Evolutionary conservation across 2,113 vertebrate species (phyloP).

Genomic region (Bufo gargarizans): DNA sequence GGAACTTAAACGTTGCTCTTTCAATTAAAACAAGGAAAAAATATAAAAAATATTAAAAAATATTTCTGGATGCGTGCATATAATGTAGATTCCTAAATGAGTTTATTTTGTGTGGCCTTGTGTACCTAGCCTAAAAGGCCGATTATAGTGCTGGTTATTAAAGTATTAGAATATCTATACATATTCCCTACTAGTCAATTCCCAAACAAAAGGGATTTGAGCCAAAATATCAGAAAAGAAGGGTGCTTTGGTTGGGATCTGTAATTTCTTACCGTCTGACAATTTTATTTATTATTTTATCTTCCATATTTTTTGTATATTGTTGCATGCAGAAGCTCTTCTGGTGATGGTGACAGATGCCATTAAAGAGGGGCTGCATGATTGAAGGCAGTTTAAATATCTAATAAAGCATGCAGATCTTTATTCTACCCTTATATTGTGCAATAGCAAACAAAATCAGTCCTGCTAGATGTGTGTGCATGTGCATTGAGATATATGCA

Average conservation of each 20-base stretch:
- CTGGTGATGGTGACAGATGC: not conserved
- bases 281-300: not conserved
- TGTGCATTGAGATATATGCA: constrained; percentile 10
- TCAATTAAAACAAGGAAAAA: constrained; percentile 70
- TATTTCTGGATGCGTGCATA: constrained; percentile 5
- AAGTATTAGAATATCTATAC: constrained; percentile 66
- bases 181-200: constrained; percentile 62
- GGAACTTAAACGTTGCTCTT: constrained; percentile 86
- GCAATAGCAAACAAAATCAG: not conserved
- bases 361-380: not conserved
- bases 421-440: not conserved
- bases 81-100: constrained; percentile 69
- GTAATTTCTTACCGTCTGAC: not conserved
- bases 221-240: not conserved
- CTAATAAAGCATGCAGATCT: not conserved
- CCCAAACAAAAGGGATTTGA: constrained; percentile 57
- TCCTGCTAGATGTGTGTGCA: not conserved
- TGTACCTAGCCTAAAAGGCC: constrained; percentile 58
- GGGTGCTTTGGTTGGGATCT: not conserved
- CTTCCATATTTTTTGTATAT: not conserved
- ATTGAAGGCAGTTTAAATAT: no score
- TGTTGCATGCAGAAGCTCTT: not conserved
- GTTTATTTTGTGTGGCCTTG: constrained; percentile 62
- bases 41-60: not conserved
- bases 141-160: constrained; percentile 71